A percentile compares a stretch with the other conserved stretches of the same genome.
These are phyloP conservation scores for Drosophila sucinea DNA, from an alignment of 1,140 invertebrate genomes.

Conservation along the genomic window DNA sequence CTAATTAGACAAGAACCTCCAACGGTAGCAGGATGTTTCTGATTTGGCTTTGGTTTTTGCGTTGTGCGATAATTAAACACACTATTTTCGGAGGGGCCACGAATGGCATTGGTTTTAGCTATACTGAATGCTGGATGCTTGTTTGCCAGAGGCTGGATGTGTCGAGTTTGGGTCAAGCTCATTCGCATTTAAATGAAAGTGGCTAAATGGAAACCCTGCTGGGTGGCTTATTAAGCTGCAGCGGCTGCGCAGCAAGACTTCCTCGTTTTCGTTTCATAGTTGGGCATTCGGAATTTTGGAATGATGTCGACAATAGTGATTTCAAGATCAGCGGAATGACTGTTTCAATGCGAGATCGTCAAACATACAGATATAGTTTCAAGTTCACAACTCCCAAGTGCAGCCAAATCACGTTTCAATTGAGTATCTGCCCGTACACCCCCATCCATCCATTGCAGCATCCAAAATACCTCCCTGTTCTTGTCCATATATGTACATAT, in stretches of 20 bases:
- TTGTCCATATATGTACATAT: slow-evolving; percentile 6
- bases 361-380: slow-evolving; percentile 30
- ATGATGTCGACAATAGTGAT: slow-evolving; percentile 22
- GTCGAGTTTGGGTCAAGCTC: slow-evolving; percentile 74
- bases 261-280: slow-evolving; percentile 46
- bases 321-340: slow-evolving; percentile 39
- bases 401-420: slow-evolving; percentile 49
- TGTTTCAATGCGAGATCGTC: background rate
- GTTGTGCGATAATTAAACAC: slow-evolving; percentile 74
- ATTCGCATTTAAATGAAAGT: slow-evolving; percentile 71
- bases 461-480: no score
- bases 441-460: slow-evolving; percentile 1
- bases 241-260: slow-evolving; percentile 67
- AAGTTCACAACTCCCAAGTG: slow-evolving; percentile 65
- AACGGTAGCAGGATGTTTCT: slow-evolving; percentile 67
- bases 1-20: slow-evolving; percentile 58
- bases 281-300: background rate
- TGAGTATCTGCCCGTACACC: slow-evolving; percentile 6
- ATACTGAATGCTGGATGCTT: slow-evolving; percentile 8
- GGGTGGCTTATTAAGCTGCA: slow-evolving; percentile 49
- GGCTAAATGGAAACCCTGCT: slow-evolving; percentile 63
- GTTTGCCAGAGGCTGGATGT: slow-evolving; percentile 10
- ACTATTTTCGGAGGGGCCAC: slow-evolving; percentile 34
- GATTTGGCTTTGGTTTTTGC: slow-evolving; percentile 49
- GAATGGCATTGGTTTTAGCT: slow-evolving; percentile 14